Base-by-base conservation (phyloP, 2,797 vertebrate species). In the Anolis apletophallus region DNA sequence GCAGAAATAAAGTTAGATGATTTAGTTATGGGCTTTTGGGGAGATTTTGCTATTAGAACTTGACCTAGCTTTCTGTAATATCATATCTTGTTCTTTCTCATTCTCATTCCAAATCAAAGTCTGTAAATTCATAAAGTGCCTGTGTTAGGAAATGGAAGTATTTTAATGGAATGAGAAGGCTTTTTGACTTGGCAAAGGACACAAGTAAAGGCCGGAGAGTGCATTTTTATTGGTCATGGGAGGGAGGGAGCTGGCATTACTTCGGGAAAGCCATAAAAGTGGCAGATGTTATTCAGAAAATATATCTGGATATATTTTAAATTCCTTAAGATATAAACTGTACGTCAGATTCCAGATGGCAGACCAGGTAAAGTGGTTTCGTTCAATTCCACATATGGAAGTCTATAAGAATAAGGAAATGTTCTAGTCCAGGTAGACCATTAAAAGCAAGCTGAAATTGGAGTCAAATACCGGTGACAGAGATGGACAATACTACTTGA, bases 91-190 rank as follows among this genome's bases (percentile, higher is more conserved):
- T 80, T 92, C 52, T 34, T 88, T 90, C 82, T 93, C 89, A 85
- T 88, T 90, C 82, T 93, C 88, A 85, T 90, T 76, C 74, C 86
- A 88, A 92, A 91, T 89, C 90, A 82, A 55, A 91, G 90, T 91
- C 74, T 93, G 82, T 81, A 92, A 89, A 86, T 89, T 80, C 84
- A 77, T 80, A 88, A 91, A 72, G 85, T 86, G 87, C 5, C 17
- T 40, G 23, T 1, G 17, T 57, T 64, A 17, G 59, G n/a, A 1
- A 17, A 12, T 21, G 23, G 78, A 8, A 91, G 83, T 59, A 67
- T 89, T 64, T 81, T 87, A 92, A 93, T 92, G 91, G 75, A 91
- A 93, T 85, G 75, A 85, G 81, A 90, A 90, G 84, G 46, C 84
- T 92, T 87, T 92, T 67, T 91, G 57, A 84, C 64, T 91, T 89